Evolutionary conservation across 2,113 vertebrate species (phyloP), one percentile per base, ranked within the genome.

Genomic region (Lophotis ruficrista): DNA sequence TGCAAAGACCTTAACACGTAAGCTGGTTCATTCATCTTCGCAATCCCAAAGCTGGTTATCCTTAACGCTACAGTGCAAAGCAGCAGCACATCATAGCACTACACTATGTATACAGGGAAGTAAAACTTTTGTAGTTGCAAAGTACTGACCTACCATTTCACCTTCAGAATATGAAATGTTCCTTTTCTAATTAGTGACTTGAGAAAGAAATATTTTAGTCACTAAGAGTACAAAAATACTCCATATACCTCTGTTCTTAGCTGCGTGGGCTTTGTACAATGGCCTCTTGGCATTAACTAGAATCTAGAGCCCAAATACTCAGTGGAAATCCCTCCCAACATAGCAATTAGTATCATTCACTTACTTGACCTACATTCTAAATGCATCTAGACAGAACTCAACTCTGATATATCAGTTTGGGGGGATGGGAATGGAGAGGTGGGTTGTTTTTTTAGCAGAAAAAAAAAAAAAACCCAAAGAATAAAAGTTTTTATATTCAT

Each of bases 181-280:
- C 95, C 72, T 62, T 94, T 97, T 95, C 87, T 94, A 97, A 97
- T 97, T 97, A 97, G 77, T 33, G 77, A 96, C 90, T 97, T 27
- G 6, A 94, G 80, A 93, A 97, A 86, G 72, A 93, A 96, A 89
- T 96, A 97, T 96, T 97, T 97, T 87, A 94, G 94, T 94, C 91
- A 95, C 66, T 51, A 58, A 24, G 89, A 83, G 91, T 83, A 87
- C 69, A 97, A 97, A 91, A 96, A 97, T 97, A 96, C 73, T 85
- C 87, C 1, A 0, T 89, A 94, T 86, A 75, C 62, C 85, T 91
- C 94, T 95, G 89, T 72, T 91, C 86, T 93, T 87, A 83, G 37
- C 86, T 93, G 61, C 2, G 8, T 56, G 80, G 65, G 77, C 30
- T 91, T 94, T 93, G 85, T 90, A 93, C 91, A 95, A 87, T 64